A percentile compares a stretch with the other conserved stretches of the same genome.
These are phyloP conservation scores for Leuciscus idus DNA, from an alignment of 2,113 vertebrate species.

Conservation along the genomic window DNA sequence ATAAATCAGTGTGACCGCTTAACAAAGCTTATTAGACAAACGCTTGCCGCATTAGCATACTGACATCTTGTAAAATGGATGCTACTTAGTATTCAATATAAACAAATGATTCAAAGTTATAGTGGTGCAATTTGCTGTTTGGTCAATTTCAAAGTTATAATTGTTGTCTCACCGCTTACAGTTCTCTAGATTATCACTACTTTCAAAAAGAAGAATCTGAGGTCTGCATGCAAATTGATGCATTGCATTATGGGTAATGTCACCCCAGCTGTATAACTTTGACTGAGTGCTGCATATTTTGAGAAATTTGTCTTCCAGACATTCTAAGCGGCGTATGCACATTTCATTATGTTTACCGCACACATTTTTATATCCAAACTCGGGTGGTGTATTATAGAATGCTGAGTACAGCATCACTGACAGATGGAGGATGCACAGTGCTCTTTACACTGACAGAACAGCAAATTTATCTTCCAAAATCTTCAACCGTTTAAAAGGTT, in stretches of 20 bases:
- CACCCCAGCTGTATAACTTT: not conserved
- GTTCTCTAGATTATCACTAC: not conserved
- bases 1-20: constrained; percentile 37
- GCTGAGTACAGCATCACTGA: constrained; percentile 6
- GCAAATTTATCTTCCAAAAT: not conserved
- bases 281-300: not conserved
- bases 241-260: not conserved
- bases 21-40: constrained; percentile 18
- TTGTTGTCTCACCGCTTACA: not conserved
- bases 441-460: constrained; percentile 17
- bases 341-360: not conserved
- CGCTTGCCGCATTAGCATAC: not conserved
- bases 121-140: not conserved
- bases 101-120: not conserved
- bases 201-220: not conserved
- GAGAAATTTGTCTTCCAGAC: not conserved
- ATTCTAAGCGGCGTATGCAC: not conserved
- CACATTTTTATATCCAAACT: not conserved
- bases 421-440: constrained; percentile 12
- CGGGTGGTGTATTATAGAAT: not conserved
- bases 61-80: not conserved
- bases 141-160: not conserved
- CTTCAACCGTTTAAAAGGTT: not conserved
- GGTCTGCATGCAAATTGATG: not conserved
- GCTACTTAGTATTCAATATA: not conserved